A percentile compares a stretch with the other conserved stretches of the same genome.
These are phyloP conservation scores for Torymus aiolomorphi DNA, from an alignment of 2,888 invertebrate species.

Conservation along the genomic window DNA sequence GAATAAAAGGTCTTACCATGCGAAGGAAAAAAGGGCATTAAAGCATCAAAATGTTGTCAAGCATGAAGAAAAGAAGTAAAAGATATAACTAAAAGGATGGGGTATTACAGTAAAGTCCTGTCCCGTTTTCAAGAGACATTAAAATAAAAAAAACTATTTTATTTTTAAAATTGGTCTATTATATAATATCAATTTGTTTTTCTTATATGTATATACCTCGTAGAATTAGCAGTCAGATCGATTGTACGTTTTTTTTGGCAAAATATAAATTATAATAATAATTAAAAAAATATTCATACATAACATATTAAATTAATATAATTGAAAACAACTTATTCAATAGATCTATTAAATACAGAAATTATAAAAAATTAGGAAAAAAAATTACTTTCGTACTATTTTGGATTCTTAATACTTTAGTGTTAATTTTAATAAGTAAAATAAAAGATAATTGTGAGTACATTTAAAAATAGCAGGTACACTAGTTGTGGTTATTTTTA, in stretches of 20 bases:
- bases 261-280: slow-evolving; percentile 44
- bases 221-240: slow-evolving; percentile 36
- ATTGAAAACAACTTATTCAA: slow-evolving; percentile 31
- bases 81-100: slow-evolving; percentile 5
- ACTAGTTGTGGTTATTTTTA: slow-evolving; percentile 1
- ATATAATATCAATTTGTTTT: slow-evolving; percentile 18
- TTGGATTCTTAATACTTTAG: slow-evolving; percentile 47
- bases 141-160: slow-evolving; percentile 43
- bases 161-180: slow-evolving; percentile 41
- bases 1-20: no score
- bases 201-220: slow-evolving; percentile 7
- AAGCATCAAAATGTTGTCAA: no score
- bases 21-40: no score
- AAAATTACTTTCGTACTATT: slow-evolving; percentile 23
- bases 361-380: slow-evolving; percentile 28
- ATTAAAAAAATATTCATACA: slow-evolving; percentile 34
- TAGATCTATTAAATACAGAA: slow-evolving; percentile 26
- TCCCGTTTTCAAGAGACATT: slow-evolving; percentile 5
- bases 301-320: slow-evolving; percentile 40
- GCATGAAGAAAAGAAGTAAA: slow-evolving; percentile 9
- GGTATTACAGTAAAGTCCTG: slow-evolving; percentile 17
- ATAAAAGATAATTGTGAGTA: slow-evolving; percentile 32
- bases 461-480: slow-evolving; percentile 6
- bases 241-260: slow-evolving; percentile 37
- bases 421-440: slow-evolving; percentile 38